These are phyloP conservation scores for Arrhamphus sclerolepis DNA, from an alignment of 2,797 vertebrate species.

Conservation along the genomic window DNA sequence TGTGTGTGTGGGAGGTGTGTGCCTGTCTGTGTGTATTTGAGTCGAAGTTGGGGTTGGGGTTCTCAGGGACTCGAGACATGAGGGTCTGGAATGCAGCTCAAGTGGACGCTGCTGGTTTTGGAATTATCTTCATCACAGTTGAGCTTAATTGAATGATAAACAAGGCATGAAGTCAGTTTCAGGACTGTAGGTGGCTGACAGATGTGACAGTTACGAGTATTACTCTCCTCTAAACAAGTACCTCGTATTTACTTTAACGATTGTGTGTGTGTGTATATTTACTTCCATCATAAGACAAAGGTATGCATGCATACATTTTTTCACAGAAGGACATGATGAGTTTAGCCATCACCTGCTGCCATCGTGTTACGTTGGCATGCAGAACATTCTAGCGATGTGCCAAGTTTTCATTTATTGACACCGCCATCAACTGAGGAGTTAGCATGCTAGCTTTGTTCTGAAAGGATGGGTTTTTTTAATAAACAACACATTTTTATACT, in stretches of 20 bases:
- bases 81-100: conserved; percentile 39
- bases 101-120: conserved; percentile 23
- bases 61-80: conserved; percentile 25
- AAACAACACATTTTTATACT: neutral
- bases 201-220: neutral
- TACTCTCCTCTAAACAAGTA: neutral
- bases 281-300: conserved; percentile 11
- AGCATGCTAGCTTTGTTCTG: conserved; percentile 17
- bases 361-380: conserved; percentile 39
- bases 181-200: neutral
- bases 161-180: conserved; percentile 7
- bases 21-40: conserved; percentile 11
- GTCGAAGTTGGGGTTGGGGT: conserved; percentile 23
- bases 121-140: conserved; percentile 28
- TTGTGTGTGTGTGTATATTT: conserved; percentile 18
- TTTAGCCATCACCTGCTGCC: conserved; percentile 53
- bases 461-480: too few species aligned
- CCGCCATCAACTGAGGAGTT: neutral
- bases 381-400: conserved; percentile 35
- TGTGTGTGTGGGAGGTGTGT: neutral
- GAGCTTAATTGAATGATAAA: conserved; percentile 29
- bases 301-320: conserved; percentile 3
- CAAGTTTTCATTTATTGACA: conserved; percentile 35
- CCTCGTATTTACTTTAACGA: too few species aligned
- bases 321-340: conserved; percentile 24